Evolutionary conservation across 2,888 invertebrate genomes (phyloP), one percentile per base, ranked within the genome.

Genomic region (Drosophila rellima): DNA sequence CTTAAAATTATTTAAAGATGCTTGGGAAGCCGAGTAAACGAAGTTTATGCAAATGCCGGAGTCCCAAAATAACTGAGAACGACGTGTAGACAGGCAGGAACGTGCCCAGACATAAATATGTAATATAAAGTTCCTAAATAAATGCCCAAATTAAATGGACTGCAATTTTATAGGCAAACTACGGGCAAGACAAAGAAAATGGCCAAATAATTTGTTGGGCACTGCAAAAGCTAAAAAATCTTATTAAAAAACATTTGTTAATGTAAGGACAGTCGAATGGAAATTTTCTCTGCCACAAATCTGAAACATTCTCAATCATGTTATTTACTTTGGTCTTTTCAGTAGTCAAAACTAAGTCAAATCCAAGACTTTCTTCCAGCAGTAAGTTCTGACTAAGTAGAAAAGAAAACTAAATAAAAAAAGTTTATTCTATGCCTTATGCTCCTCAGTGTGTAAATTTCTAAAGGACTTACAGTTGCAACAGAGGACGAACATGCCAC

Each of bases 111-210:
- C 63, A 63, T 56, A 57, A 68, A 68, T 57, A 65, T 65, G 55
- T 55, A 55, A 65, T 65, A 44, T 47, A 62, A 62, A 61, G 54
- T 44, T 44, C 20, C 18, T 11, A 56, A 47, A 64, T 48, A 64
- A 68, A 65, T 68, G 65, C 56, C 56, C 26, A 45, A 65, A 68
- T 47, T 56, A 67, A 52, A 68, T 65, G 47, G 67, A 45, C 57
- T 47, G 42, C 39, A 45, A 57, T 68, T 68, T 68, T 65, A 68
- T 65, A 50, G 56, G 15, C 39, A 65, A 65, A 68, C 57, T 68
- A 68, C 67, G 67, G 65, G 67, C 65, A 20, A 66, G 52, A 48
- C 47, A 37, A 63, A 37, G 45, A 48, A 39, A 64, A 64, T 48
- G 10, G 48, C 15, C 55, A 45, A 55, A 45, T 44, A 47, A 61